Evolutionary conservation across 2,113 vertebrate species (phyloP).

Genomic region (Etheostoma spectabile): DNA sequence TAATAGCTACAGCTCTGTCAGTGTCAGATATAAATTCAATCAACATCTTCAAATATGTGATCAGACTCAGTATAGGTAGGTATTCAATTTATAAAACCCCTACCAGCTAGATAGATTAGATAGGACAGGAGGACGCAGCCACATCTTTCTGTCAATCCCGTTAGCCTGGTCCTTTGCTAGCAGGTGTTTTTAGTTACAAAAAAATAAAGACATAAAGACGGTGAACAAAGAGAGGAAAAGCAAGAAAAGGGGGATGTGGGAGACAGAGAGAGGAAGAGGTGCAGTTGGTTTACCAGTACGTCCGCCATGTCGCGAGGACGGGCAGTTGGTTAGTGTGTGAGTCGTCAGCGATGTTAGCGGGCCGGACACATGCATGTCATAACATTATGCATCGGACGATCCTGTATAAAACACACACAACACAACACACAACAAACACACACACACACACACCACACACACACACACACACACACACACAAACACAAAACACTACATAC

Average conservation of each 20-base stretch:
- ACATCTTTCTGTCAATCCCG: too few species aligned
- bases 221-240: not conserved
- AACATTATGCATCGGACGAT: slow-evolving; percentile 79
- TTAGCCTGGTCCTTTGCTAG: not conserved
- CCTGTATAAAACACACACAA: slow-evolving; percentile 74
- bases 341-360: slow-evolving; percentile 83
- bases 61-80: not conserved
- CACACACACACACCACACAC: too few species aligned
- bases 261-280: not conserved
- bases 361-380: slow-evolving; percentile 85
- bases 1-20: not conserved
- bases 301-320: slow-evolving; percentile 82
- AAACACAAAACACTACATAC: too few species aligned
- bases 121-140: not conserved
- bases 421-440: too few species aligned
- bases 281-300: slow-evolving; percentile 80
- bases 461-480: too few species aligned
- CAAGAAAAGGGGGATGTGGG: not conserved
- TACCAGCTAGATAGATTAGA: not conserved
- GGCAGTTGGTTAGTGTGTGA: slow-evolving; percentile 76
- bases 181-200: not conserved
- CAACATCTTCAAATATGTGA: not conserved
- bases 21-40: not conserved
- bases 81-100: not conserved
- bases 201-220: not conserved